phyloP scores from a whole-genome alignment of 2,888 invertebrate genomes.

The Gortyna flavago region DNA sequence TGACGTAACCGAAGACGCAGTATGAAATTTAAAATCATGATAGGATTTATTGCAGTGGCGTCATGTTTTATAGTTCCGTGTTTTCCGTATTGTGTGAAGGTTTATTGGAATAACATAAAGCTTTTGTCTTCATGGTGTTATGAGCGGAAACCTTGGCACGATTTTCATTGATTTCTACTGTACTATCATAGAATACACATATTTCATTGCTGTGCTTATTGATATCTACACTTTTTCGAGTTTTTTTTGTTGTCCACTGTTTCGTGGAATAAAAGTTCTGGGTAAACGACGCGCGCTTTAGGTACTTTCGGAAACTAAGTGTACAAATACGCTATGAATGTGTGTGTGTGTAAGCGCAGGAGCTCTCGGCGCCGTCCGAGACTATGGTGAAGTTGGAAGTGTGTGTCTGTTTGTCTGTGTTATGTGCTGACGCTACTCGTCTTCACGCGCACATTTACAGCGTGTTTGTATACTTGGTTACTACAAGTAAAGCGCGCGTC shows the following conservation, averaged over 20 bases:
- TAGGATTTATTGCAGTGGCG: constrained; percentile 70
- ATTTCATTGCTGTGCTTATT: background rate
- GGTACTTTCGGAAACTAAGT: background rate
- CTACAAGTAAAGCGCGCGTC: background rate
- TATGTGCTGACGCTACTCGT: background rate
- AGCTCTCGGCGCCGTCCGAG: background rate
- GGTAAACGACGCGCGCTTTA: background rate
- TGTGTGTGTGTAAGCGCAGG: background rate
- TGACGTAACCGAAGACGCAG: constrained; percentile 72
- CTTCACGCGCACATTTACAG: background rate
- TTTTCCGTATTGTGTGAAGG: constrained; percentile 65
- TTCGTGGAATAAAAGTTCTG: no score
- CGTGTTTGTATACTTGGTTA: background rate
- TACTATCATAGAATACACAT: constrained; percentile 3
- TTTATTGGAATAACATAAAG: constrained; percentile 69
- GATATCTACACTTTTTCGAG: background rate
- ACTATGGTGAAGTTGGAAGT: background rate
- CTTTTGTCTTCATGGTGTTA: constrained; percentile 55
- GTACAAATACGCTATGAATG: background rate
- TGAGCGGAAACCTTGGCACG: constrained; percentile 11
- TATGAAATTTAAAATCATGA: constrained; percentile 75
- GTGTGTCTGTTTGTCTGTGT: background rate
- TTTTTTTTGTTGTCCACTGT: no score
- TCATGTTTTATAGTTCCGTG: constrained; percentile 70
- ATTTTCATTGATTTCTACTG: constrained; percentile 2